Evolutionary conservation across 2,888 invertebrate genomes (phyloP).

Genomic region (Venustoraphidia nigricollis): DNA sequence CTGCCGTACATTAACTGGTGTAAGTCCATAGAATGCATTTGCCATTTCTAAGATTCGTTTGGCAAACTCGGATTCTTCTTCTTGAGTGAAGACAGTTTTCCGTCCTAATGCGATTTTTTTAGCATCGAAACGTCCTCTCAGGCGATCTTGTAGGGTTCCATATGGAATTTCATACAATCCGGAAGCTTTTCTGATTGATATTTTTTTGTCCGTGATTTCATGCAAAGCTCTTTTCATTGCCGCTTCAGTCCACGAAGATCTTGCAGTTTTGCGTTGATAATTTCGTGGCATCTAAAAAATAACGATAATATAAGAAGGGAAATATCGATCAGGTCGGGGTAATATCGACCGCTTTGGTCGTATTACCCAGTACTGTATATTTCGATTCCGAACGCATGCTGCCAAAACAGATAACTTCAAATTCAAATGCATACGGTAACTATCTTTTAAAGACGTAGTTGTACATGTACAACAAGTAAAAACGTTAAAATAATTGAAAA

Average conservation of each 20-base stretch:
- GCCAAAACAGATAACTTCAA: no score
- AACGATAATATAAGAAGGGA: no score
- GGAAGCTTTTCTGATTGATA: constrained; percentile 2
- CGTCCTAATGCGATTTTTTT: constrained; percentile 8
- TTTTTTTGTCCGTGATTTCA: not conserved
- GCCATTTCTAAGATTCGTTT: constrained; percentile 5
- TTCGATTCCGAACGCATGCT: no score
- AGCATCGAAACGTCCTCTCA: constrained; percentile 2
- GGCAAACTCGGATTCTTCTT: constrained; percentile 8
- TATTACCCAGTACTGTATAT: no score
- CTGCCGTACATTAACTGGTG: constrained; percentile 5
- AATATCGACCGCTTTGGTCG: no score
- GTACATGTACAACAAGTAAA: no score
- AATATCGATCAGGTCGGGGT: no score
- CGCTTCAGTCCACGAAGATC: not conserved
- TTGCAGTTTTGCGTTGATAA: constrained; percentile 3
- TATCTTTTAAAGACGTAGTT: no score
- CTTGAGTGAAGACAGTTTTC: constrained; percentile 7
- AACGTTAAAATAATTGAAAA: no score
- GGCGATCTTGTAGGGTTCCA: not conserved
- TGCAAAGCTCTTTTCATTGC: constrained; percentile 1
- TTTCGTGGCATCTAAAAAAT: not conserved
- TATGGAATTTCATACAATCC: constrained; percentile 3
- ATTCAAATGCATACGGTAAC: no score
- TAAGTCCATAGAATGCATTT: constrained; percentile 7